Evolutionary conservation across 2,797 vertebrate species (phyloP), one percentile per base, ranked within the genome.

Genomic region (Pseudocheirus occidentalis): DNA sequence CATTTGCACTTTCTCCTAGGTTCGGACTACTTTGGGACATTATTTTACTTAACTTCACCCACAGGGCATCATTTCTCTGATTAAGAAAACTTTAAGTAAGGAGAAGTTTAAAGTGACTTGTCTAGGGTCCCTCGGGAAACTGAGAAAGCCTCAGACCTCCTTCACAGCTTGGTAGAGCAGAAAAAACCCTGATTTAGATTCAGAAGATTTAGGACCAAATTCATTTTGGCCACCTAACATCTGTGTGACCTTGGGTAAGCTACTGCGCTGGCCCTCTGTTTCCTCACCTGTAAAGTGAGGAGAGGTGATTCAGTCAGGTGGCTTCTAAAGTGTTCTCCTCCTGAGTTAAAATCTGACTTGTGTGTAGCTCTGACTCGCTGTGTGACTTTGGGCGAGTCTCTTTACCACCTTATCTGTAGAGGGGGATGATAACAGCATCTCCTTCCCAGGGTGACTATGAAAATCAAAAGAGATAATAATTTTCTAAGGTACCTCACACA

Each of bases 1-100:
- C 73, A 90, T 91, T 90, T 91, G 90, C 21, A 53, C 91, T 95
- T 95, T 13, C 90, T 87, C 73, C 18, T 87, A 87, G 73, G 40
- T 87, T 87, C 73, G 5, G 9, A 87, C 73, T 87, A 87, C 73
- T 87, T 87, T 87, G 73, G 40, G 40, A 34, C 73, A 50, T 87
- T 50, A 46, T 87, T 87, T 87, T 87, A 87, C 73, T 87, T 87
- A 87, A 87, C 73, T 87, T 87, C 73, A 87, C 73, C 73, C 73
- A 50, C 21, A 87, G 73, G 73, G 73, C 73, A 87, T 87, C 73
- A 87, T 87, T 24, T 87, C 73, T 87, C 73, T 87, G 73, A 87
- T 87, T 87, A 87, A 87, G 73, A 87, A 50, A 87, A 87, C 73
- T 87, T 81, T 87, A 87, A 87, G 21, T 87, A 87, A 87, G 40